phyloP scores from a whole-genome alignment of 2,888 invertebrate species.

The Amphipyra berbera region DNA sequence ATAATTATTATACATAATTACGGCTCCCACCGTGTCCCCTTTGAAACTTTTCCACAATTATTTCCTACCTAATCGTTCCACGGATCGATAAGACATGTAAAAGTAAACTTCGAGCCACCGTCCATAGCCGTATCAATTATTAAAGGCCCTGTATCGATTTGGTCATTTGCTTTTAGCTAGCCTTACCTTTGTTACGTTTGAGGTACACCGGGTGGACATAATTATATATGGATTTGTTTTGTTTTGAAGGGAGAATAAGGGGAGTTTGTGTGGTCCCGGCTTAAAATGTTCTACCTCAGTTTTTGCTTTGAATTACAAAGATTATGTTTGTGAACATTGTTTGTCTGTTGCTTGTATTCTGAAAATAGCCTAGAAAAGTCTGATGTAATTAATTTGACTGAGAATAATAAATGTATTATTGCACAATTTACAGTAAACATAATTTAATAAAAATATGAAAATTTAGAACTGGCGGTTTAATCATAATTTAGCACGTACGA shows the following conservation, averaged over 20 bases:
- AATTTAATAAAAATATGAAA: too few relatives aligned
- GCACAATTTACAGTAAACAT: too few relatives aligned
- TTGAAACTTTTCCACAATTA: conserved; percentile 23
- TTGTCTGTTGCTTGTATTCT: too few relatives aligned
- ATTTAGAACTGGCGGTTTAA: too few relatives aligned
- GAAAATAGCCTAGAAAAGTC: too few relatives aligned
- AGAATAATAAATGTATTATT: too few relatives aligned
- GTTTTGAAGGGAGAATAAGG: conserved; percentile 22
- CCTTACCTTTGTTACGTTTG: conserved; percentile 68
- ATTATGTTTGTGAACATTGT: too few relatives aligned
- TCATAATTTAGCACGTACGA: too few relatives aligned
- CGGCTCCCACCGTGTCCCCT: conserved; percentile 3
- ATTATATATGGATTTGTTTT: conserved; percentile 33
- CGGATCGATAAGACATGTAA: conserved; percentile 63
- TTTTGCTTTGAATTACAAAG: too few relatives aligned
- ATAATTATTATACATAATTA: conserved; percentile 35
- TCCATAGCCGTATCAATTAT: conserved; percentile 62
- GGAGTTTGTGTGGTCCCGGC: conserved; percentile 1
- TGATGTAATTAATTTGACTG: too few relatives aligned
- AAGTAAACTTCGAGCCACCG: conserved; percentile 38
- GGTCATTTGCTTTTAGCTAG: conserved; percentile 80
- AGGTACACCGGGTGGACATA: conserved; percentile 54
- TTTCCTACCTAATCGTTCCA: conserved; percentile 5
- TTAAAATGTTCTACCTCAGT: conserved; percentile 5
- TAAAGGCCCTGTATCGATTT: conserved; percentile 79